Evolutionary conservation across 92 coral and sea anemone species (phyloP).

Genomic region (Siderastrea siderea): DNA sequence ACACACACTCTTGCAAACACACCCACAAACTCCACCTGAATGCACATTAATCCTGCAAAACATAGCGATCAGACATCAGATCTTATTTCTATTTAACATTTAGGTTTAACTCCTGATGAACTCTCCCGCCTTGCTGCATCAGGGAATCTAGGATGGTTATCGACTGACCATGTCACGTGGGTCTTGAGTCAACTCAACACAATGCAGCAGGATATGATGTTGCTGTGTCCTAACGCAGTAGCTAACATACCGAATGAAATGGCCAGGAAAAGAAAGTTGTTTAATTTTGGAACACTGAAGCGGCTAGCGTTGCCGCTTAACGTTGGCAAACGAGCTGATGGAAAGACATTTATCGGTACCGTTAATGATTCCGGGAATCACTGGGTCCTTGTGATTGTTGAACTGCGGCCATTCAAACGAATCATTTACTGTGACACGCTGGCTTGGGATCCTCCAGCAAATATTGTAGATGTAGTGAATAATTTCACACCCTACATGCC

Average conservation of each 20-base stretch:
- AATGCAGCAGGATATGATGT: constrained; percentile 36
- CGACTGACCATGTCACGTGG: constrained; percentile 55
- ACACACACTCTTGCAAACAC: background rate
- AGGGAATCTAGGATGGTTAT: constrained; percentile 46
- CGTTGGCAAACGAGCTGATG: constrained; percentile 32
- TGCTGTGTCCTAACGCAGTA: constrained; percentile 42
- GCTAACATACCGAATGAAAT: constrained; percentile 41
- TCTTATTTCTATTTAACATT: background rate
- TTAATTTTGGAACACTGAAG: constrained; percentile 29
- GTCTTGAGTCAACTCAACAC: constrained; percentile 36
- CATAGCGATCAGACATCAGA: too few species aligned
- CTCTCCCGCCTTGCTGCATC: constrained; percentile 50
- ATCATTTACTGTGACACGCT: constrained; percentile 50
- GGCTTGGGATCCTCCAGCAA: constrained; percentile 43
- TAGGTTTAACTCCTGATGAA: constrained; percentile 55
- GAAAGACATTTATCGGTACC: constrained; percentile 21
- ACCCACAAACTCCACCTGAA: background rate
- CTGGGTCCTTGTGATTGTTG: constrained; percentile 61
- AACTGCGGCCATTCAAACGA: constrained; percentile 44
- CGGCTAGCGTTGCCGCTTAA: constrained; percentile 29
- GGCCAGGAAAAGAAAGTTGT: constrained; percentile 24
- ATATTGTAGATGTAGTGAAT: constrained; percentile 31
- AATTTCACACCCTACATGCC: constrained; percentile 35
- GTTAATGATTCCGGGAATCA: constrained; percentile 32
- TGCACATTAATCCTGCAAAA: background rate